Evolutionary conservation across 2,888 invertebrate genomes (phyloP), one percentile per base, ranked within the genome.

Genomic region (Drosophila macrothrix): DNA sequence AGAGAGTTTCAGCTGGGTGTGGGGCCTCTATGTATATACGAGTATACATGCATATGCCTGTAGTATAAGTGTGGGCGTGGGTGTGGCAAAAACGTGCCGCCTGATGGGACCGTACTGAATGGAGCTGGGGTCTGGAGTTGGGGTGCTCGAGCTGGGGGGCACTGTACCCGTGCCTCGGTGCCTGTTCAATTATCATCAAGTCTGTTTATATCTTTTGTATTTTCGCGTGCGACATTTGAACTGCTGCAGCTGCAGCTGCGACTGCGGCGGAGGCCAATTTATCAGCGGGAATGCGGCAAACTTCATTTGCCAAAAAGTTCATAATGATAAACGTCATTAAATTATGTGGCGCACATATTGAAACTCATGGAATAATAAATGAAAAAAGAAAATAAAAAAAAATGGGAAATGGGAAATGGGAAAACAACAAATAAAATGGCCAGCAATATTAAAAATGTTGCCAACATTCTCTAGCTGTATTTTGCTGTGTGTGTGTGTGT

Each of bases 361-460:
- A 75, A 78, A 64, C 54, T 64, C 73, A 75, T 75, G 77, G 76
- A 76, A 78, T 64, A 71, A 74, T 55, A 79, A 73, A 67, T 67
- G 67, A 63, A 70, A 66, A 73, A 65, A 10, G 28, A 37, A 28
- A 55, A 22, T 12, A 39, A 58, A 33, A 49, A 41, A 22, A 61
- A 31, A n/a, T n/a, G n/a, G n/a, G n/a, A n/a, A 39, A 19, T 25
- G 61, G 56, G 33, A 71, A 70, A 59, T 52, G 64, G 31, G 31
- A 62, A 67, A 72, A 69, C 28, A 73, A 66, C 58, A 79, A 66
- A 73, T 61, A 69, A 76, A 74, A 73, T 59, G 66, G 37, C 53
- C 73, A 55, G 67, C 80, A 73, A 86, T 81, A 90, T 86, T 86
- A 81, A 88, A 90, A 88, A 86, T 74, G 71, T 80, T 73, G 70